Evolutionary conservation across 2,888 invertebrate species (phyloP).

Genomic region (Acleris emargana): DNA sequence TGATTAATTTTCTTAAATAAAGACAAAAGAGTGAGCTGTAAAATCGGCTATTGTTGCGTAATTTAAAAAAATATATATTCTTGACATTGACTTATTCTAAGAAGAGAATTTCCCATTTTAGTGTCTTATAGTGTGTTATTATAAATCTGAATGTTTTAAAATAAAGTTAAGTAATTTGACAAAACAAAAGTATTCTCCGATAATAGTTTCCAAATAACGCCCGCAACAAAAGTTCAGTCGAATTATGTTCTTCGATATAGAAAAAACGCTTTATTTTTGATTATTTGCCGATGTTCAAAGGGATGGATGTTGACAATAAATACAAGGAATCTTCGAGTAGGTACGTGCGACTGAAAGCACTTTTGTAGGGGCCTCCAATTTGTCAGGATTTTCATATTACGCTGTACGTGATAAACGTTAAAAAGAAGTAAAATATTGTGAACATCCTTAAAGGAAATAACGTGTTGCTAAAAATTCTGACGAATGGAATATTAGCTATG

Average conservation of each 20-base stretch:
- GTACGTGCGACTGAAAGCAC: constrained; percentile 22
- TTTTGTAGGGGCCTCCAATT: constrained; percentile 19
- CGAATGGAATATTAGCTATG: background rate
- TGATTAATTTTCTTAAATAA: too few species aligned
- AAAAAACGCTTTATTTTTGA: background rate
- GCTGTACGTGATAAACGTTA: constrained; percentile 13
- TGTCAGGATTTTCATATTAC: constrained; percentile 23
- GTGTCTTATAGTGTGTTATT: too few species aligned
- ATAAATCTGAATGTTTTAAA: too few species aligned
- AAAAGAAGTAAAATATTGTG: background rate
- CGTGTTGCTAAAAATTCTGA: background rate
- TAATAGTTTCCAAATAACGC: too few species aligned
- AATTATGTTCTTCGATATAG: background rate
- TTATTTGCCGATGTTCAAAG: constrained; percentile 16
- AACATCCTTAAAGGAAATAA: background rate
- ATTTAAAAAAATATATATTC: too few species aligned
- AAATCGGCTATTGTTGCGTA: too few species aligned
- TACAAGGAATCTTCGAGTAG: constrained; percentile 5
- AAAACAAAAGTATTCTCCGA: too few species aligned
- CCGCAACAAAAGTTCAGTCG: background rate
- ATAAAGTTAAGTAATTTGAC: too few species aligned
- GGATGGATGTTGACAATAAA: constrained; percentile 10
- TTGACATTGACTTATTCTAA: too few species aligned
- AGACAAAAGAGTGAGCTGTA: too few species aligned
- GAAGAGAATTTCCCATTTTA: too few species aligned